A percentile compares a stretch with the other conserved stretches of the same genome.
Conservation (phyloP, 2,113 vertebrate species). For the Neolamprologus cancellatus region DNA sequence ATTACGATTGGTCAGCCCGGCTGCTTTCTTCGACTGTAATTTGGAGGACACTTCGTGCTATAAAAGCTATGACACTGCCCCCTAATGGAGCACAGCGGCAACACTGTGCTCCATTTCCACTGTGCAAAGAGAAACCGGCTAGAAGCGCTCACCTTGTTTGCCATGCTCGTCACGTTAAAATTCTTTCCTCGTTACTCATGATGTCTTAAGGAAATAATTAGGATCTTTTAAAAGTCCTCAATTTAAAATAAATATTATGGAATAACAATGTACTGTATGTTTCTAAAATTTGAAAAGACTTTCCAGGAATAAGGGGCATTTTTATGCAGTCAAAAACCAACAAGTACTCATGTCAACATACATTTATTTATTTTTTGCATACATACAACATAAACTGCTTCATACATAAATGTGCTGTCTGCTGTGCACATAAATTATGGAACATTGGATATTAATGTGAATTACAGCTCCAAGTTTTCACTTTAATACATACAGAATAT, state of each 20-base stretch:
- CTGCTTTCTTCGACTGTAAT: background rate
- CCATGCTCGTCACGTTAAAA: background rate
- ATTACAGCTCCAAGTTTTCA: constrained; percentile 58
- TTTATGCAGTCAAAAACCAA: background rate
- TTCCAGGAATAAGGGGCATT: background rate
- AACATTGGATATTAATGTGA: constrained; percentile 63
- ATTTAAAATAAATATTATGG: background rate
- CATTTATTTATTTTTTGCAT: constrained; percentile 76
- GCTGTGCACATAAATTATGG: constrained; percentile 68
- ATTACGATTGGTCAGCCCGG: background rate
- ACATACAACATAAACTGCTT: constrained; percentile 76
- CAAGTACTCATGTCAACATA: constrained; percentile 40
- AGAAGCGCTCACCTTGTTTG: background rate
- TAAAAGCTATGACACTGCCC: background rate
- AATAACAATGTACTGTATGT: background rate
- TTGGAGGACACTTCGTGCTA: background rate
- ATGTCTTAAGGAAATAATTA: background rate
- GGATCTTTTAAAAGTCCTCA: background rate
- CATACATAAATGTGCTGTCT: constrained; percentile 70
- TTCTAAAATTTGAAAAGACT: background rate
- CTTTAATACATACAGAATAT: constrained; percentile 67
- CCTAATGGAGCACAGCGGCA: background rate
- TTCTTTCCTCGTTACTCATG: background rate
- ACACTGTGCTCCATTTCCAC: background rate
- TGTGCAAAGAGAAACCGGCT: background rate